Evolutionary conservation across 2,888 invertebrate species (phyloP).

Genomic region (Silvanus unidentatus): DNA sequence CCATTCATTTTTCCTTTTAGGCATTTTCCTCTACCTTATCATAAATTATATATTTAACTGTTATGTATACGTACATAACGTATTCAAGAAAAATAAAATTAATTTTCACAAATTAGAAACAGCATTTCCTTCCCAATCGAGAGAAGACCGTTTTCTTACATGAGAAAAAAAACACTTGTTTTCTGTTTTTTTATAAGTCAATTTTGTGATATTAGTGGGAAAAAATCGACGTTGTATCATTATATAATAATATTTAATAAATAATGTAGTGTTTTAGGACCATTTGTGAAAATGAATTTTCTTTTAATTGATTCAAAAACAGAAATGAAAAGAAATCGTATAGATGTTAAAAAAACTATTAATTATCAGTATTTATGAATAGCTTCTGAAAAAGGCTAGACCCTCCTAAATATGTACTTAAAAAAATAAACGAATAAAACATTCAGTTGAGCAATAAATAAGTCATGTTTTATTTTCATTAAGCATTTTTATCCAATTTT

Average conservation of each 20-base stretch:
- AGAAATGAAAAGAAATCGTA: conserved; percentile 17
- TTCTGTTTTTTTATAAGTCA: no score
- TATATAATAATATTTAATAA: background rate
- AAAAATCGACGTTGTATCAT: background rate
- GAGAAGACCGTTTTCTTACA: no score
- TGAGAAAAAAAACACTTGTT: no score
- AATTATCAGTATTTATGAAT: conserved; percentile 49
- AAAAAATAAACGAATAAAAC: conserved; percentile 39
- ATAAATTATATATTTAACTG: conserved; percentile 42
- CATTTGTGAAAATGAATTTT: background rate
- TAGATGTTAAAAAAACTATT: conserved; percentile 44
- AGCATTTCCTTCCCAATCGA: background rate
- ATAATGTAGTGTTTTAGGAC: background rate
- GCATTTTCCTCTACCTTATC: conserved; percentile 35
- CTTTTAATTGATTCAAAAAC: background rate
- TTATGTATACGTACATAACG: conserved; percentile 37
- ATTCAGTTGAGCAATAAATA: conserved; percentile 37
- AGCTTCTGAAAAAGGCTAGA: conserved; percentile 48
- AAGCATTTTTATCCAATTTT: no score
- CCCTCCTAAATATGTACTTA: conserved; percentile 47
- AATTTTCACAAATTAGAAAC: conserved; percentile 25
- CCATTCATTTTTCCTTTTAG: no score
- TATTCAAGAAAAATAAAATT: conserved; percentile 1
- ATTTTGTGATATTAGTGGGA: no score
- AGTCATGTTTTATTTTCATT: conserved; percentile 12